Evolutionary conservation across 2,888 invertebrate genomes (phyloP).

Genomic region (Rhagophthalmus giganteus): DNA sequence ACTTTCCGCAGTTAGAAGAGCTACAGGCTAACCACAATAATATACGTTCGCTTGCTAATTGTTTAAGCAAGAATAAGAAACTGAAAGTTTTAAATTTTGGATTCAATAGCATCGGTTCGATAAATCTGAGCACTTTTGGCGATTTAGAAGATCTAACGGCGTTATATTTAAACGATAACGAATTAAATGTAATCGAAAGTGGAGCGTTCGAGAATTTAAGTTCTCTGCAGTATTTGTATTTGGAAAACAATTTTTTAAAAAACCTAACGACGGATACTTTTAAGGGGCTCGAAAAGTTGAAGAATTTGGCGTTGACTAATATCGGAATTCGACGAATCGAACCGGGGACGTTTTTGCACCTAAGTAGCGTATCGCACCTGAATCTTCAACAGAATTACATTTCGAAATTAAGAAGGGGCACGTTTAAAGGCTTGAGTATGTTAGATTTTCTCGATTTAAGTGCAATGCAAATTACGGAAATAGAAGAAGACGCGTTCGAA

Average conservation of each 20-base stretch:
- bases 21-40: constrained; percentile 43
- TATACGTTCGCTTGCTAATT: constrained; percentile 46
- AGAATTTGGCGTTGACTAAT: constrained; percentile 3
- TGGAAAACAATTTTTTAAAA: not conserved
- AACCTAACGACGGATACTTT: not conserved
- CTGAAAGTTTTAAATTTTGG: not conserved
- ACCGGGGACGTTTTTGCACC: constrained; percentile 1
- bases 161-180: constrained; percentile 49
- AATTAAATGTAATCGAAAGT: constrained; percentile 47
- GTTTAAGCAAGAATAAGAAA: not conserved
- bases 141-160: constrained; percentile 45
- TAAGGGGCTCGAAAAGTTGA: not conserved
- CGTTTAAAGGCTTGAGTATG: not conserved
- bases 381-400: constrained; percentile 11
- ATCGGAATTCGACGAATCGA: constrained; percentile 1
- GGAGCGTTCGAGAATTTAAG: constrained; percentile 36
- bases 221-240: not conserved
- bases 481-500: not conserved
- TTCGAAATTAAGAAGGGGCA: not conserved
- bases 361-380: not conserved
- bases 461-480: not conserved
- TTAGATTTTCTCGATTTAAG: not conserved
- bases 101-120: not conserved
- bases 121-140: not conserved
- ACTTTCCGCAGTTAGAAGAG: not conserved